Evolutionary conservation across 2,797 vertebrate genomes (phyloP).

Genomic region (Allobates femoralis): DNA sequence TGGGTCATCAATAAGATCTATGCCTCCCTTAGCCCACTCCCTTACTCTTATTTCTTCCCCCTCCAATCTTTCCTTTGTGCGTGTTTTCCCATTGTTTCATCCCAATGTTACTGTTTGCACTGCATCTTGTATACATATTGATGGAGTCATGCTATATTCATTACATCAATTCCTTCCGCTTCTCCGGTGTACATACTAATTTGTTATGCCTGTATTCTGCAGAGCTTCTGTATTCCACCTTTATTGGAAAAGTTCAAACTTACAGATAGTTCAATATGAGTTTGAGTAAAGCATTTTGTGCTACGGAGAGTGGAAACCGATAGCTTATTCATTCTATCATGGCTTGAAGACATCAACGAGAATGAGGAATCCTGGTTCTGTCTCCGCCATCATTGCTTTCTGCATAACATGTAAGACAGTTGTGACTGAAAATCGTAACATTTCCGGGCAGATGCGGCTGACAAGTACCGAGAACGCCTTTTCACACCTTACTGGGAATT

Average conservation of each 20-base stretch:
- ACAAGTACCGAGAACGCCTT: conserved; percentile 57
- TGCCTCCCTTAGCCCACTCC: neutral
- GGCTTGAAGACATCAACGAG: neutral
- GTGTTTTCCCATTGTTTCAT: neutral
- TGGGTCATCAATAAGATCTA: neutral
- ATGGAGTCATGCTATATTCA: neutral
- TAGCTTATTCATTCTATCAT: neutral
- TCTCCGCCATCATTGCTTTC: neutral
- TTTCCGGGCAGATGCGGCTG: conserved; percentile 43
- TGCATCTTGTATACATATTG: neutral
- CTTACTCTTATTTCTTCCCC: neutral
- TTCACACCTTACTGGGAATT: conserved; percentile 65
- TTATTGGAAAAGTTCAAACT: neutral
- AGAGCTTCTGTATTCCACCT: neutral
- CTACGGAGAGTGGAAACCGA: neutral
- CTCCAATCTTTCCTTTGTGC: neutral
- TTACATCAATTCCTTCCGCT: neutral
- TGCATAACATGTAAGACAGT: neutral
- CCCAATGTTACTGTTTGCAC: neutral
- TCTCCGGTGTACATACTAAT: neutral
- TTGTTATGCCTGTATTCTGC: neutral
- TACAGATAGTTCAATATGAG: neutral
- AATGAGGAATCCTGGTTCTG: neutral
- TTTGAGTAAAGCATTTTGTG: neutral
- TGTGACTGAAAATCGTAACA: conserved; percentile 34